These are phyloP conservation scores for Papilio aristodemus DNA, from an alignment of 1,140 invertebrate genomes.

Conservation along the genomic window DNA sequence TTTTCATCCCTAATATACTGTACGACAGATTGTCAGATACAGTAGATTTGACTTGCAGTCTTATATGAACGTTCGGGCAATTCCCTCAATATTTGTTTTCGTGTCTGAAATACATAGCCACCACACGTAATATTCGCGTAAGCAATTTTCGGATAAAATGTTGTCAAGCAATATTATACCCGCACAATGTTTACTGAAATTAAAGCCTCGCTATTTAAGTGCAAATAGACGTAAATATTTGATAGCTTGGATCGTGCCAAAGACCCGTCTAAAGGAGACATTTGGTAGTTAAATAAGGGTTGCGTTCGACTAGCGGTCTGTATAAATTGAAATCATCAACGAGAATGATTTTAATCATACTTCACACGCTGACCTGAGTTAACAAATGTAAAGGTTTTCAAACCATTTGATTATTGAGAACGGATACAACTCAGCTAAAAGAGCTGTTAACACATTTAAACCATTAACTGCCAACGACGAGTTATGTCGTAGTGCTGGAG, in stretches of 20 bases:
- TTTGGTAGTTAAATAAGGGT: constrained; percentile 27
- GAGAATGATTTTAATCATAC: background rate
- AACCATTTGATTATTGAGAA: no score
- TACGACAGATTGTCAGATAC: no score
- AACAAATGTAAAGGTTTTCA: no score
- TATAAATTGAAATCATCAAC: constrained; percentile 6
- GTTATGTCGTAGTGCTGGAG: no score
- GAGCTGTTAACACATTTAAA: no score
- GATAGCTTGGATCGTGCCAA: constrained; percentile 25
- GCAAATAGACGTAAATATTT: constrained; percentile 33
- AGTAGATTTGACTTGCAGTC: background rate
- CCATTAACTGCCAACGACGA: no score
- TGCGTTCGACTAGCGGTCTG: constrained; percentile 7
- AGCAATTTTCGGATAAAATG: constrained; percentile 20
- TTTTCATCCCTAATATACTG: background rate
- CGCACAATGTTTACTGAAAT: constrained; percentile 29
- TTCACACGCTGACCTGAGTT: no score
- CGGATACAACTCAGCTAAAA: no score
- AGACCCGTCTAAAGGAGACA: constrained; percentile 30
- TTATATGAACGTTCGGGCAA: background rate
- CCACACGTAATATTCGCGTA: constrained; percentile 3
- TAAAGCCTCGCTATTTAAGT: constrained; percentile 30
- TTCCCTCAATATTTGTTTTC: constrained; percentile 19
- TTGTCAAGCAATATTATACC: constrained; percentile 18
- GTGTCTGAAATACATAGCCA: constrained; percentile 8